Conservation (phyloP, 2,113 vertebrate species). For the Jaculus jaculus region DNA sequence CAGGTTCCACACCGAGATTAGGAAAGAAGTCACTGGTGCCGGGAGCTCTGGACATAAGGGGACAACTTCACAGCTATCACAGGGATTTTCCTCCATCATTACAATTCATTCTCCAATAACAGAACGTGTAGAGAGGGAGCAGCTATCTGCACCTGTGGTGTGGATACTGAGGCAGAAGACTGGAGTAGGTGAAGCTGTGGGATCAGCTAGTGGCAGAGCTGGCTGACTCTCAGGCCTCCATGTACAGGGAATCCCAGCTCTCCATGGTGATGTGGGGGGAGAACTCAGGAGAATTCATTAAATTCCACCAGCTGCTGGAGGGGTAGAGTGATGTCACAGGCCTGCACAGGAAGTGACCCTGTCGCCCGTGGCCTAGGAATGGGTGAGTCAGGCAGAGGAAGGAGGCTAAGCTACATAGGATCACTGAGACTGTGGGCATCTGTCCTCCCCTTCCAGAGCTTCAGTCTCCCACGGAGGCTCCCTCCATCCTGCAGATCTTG, state of each 20-base stretch:
- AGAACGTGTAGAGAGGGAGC: not conserved
- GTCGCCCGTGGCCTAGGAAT: no score
- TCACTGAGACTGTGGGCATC: no score
- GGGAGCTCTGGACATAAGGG: not conserved
- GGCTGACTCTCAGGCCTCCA: not conserved
- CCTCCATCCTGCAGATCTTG: not conserved
- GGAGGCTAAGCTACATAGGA: no score
- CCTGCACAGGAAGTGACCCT: not conserved
- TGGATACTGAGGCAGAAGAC: no score
- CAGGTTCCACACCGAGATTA: not conserved
- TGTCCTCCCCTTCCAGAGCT: not conserved
- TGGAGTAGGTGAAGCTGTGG: no score
- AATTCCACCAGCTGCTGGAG: not conserved
- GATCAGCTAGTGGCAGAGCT: not conserved
- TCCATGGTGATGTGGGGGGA: not conserved
- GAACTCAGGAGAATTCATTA: not conserved
- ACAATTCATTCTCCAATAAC: not conserved
- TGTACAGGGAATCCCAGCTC: not conserved
- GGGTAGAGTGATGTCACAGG: not conserved
- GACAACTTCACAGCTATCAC: not conserved
- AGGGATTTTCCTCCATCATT: not conserved
- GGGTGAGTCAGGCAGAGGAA: not conserved
- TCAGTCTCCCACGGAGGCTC: not conserved
- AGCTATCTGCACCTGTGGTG: not conserved
- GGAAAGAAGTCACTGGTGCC: not conserved